Evolutionary conservation across 30 jellyfish, hydroid and myxozoan species (phyloP).

Genomic region (Mastigias papua): DNA sequence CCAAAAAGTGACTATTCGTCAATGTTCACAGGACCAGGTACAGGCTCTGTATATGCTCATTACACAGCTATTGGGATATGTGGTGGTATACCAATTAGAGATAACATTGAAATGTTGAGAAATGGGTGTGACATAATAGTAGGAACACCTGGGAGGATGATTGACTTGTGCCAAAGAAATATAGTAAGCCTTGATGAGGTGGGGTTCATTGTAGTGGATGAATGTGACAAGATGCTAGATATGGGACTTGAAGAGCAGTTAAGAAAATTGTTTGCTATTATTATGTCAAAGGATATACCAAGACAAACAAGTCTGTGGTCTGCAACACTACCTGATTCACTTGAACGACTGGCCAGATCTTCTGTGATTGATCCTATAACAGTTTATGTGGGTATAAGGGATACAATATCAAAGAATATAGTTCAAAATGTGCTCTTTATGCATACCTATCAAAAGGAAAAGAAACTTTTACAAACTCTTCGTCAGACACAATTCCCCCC

Average conservation of each 20-base stretch:
- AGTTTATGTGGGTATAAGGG: slow-evolving; percentile 79
- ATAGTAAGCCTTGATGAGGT: slow-evolving; percentile 31
- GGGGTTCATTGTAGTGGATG: slow-evolving; percentile 87
- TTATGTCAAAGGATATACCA: slow-evolving; percentile 35
- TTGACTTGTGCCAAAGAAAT: slow-evolving; percentile 73
- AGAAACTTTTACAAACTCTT: slow-evolving; percentile 68
- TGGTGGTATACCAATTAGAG: slow-evolving; percentile 86
- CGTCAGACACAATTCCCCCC: slow-evolving; percentile 91
- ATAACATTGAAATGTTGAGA: slow-evolving; percentile 46
- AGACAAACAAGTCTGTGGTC: slow-evolving; percentile 92
- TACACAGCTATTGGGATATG: slow-evolving; percentile 61
- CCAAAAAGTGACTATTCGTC: background rate
- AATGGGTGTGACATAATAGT: slow-evolving; percentile 59
- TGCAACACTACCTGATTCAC: slow-evolving; percentile 91
- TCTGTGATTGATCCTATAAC: slow-evolving; percentile 85
- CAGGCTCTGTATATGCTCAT: background rate
- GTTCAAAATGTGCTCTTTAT: slow-evolving; percentile 70
- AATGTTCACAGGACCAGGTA: background rate
- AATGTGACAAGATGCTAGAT: slow-evolving; percentile 95
- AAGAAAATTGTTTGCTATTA: slow-evolving; percentile 73
- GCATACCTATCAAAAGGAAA: slow-evolving; percentile 85
- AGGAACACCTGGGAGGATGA: slow-evolving; percentile 96
- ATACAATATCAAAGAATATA: slow-evolving; percentile 70
- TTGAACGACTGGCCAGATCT: slow-evolving; percentile 92
- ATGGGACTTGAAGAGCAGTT: slow-evolving; percentile 91